Base-by-base conservation (phyloP, 2,888 invertebrate species). In the Aphodius sticticus region DNA sequence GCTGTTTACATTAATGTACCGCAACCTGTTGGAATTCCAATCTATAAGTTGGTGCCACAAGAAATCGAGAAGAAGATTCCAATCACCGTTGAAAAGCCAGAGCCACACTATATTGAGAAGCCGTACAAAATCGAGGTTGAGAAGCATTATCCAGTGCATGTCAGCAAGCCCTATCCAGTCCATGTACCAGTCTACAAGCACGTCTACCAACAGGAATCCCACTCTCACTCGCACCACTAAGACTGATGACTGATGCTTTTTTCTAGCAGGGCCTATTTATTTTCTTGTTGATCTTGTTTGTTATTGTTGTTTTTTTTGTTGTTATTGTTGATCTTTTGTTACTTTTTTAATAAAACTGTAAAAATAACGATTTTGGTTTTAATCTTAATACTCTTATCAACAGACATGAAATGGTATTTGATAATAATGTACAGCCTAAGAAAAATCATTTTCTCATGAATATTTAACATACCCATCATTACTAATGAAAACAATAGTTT, bases 81-180 rank as follows among this genome's bases (percentile, higher is more conserved):
- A 2, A 94, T 93, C 88, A 93, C 94, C 2, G 94, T 95, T 6
- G 94, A 95, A 86, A 94, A 93, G 86, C 93, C 94, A 16, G 92
- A 93, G 26, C 93, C 93, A 37, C 93, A 94, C 85, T 93, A 93
- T 84, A 92, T 95, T 2, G 93, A 94, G 86, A 94, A 93, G 86
- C 95, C 94, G 5, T 94, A 94, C 91, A 94, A 94, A 84, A 94
- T 95, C 6, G 93, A 94, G 87, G 93, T 95, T 53, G 93, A 95
- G 83, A 95, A 94, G 90, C 94, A 92, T 86, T 93, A 95, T 74
- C 93, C 93, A 86, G 92, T 94, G 72, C 85, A 88, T 81, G 85
- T 89, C 16, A 92, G 93, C 84, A 93, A 93, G 86, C 94, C 94
- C 6, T 94, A 94, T 89, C 93, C 94, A 79, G 94, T 95, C 84